A percentile compares a stretch with the other conserved stretches of the same genome.
These are phyloP conservation scores for Thaleichthys pacificus DNA, from an alignment of 2,797 vertebrate species.

Conservation along the genomic window DNA sequence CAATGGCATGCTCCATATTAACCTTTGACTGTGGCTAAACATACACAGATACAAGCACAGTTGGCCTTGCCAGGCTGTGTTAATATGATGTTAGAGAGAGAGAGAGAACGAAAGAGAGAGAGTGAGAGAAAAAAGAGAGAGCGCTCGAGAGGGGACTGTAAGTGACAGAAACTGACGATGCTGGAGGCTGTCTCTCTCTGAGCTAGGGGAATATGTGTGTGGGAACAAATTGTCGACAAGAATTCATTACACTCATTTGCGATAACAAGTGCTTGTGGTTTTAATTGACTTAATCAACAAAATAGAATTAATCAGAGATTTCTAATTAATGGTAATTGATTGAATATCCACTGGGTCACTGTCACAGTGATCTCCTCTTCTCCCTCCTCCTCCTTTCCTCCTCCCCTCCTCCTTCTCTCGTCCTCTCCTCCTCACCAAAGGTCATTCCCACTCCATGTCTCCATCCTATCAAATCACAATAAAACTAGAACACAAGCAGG, in stretches of 20 bases:
- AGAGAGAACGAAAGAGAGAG: slow-evolving; percentile 26
- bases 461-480: slow-evolving; percentile 27
- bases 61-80: not conserved
- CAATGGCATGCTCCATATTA: not conserved
- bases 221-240: slow-evolving; percentile 72
- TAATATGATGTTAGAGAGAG: slow-evolving; percentile 8
- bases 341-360: slow-evolving; percentile 79
- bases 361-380: slow-evolving; percentile 51
- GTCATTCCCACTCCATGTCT: slow-evolving; percentile 39
- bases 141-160: slow-evolving; percentile 4
- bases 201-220: slow-evolving; percentile 63
- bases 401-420: slow-evolving; percentile 30
- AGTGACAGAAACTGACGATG: slow-evolving; percentile 49
- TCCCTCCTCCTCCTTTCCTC: slow-evolving; percentile 36
- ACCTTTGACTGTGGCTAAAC: not conserved
- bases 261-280: slow-evolving; percentile 80
- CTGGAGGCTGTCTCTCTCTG: slow-evolving; percentile 54
- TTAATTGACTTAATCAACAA: slow-evolving; percentile 87
- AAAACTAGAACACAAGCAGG: not conserved
- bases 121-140: not conserved
- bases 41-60: too few relatives aligned
- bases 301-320: slow-evolving; percentile 83
- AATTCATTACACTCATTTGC: slow-evolving; percentile 78
- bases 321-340: slow-evolving; percentile 84
- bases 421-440: slow-evolving; percentile 26